A percentile compares a stretch with the other conserved stretches of the same genome.
phyloP scores from a whole-genome alignment of 64 coral and sea anemone genomes.

The Catalaphyllia jardinei region DNA sequence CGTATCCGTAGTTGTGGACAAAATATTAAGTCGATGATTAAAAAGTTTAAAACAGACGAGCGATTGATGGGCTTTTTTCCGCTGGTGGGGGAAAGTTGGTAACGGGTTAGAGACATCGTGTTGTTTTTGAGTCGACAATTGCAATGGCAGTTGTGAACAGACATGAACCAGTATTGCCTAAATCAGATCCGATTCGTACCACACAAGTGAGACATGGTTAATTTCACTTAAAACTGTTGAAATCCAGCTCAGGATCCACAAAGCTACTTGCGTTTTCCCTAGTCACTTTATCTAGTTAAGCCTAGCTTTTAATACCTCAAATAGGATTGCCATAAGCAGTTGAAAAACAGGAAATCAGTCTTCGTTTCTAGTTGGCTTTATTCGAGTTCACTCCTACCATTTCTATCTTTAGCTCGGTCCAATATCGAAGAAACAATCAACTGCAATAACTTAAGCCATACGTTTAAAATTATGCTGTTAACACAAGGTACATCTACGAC shows the following conservation, averaged over 20 bases:
- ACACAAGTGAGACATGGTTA: slow-evolving; percentile 41
- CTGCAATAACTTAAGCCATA: slow-evolving; percentile 33
- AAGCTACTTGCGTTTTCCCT: slow-evolving; percentile 3
- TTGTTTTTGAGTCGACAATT: neutral
- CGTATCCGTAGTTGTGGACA: neutral
- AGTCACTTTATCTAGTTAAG: slow-evolving; percentile 33
- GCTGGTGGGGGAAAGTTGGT: neutral
- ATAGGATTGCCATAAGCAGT: slow-evolving; percentile 28
- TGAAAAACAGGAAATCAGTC: slow-evolving; percentile 4
- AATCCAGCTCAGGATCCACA: neutral
- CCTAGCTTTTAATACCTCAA: neutral
- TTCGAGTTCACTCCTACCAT: neutral
- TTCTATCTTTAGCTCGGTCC: slow-evolving; percentile 35
- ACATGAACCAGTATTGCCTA: neutral
- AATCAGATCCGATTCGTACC: neutral
- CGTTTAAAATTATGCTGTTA: slow-evolving; percentile 16
- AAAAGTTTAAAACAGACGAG: neutral
- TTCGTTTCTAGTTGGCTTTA: neutral
- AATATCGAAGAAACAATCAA: slow-evolving; percentile 21
- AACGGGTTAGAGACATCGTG: neutral
- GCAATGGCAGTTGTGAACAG: neutral
- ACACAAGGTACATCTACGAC: neutral
- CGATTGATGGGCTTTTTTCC: neutral
- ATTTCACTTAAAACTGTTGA: slow-evolving; percentile 15
- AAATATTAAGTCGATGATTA: slow-evolving; percentile 38